Evolutionary conservation across 2,113 vertebrate species (phyloP).

Genomic region (Chlorodrepanis virens): DNA sequence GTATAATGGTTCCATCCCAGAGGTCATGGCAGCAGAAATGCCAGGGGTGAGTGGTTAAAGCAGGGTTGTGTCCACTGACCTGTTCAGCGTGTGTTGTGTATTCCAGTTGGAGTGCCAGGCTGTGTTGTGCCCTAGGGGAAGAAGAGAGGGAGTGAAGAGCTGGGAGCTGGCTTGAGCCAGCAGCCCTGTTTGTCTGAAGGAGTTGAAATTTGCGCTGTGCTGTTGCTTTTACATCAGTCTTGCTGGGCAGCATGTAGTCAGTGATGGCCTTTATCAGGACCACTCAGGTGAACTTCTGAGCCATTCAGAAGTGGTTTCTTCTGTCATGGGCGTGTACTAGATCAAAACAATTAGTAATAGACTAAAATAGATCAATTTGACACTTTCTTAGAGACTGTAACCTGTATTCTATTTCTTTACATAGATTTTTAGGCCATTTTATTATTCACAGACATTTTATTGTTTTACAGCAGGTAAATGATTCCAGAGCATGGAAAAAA

Average conservation of each 20-base stretch:
- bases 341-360: background rate
- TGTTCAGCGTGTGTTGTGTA: conserved; percentile 34
- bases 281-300: background rate
- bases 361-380: background rate
- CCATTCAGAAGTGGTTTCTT: background rate
- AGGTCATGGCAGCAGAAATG: conserved; percentile 59
- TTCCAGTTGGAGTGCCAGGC: conserved; percentile 4
- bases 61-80: conserved; percentile 49
- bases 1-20: background rate
- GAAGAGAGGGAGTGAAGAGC: conserved; percentile 30
- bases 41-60: conserved; percentile 58
- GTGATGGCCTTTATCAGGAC: background rate
- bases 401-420: background rate
- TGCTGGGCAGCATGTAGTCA: background rate
- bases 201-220: conserved; percentile 51
- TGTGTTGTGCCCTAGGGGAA: conserved; percentile 39
- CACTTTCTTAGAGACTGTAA: background rate
- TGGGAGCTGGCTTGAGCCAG: conserved; percentile 48
- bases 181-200: conserved; percentile 45
- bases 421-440: background rate
- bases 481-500: background rate
- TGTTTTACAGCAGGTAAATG: background rate
- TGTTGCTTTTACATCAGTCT: conserved; percentile 2
- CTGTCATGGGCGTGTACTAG: background rate
- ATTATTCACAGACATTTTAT: background rate